Conservation (phyloP, 1,140 invertebrate genomes). For the Macrotrachela quadricornifera region DNA sequence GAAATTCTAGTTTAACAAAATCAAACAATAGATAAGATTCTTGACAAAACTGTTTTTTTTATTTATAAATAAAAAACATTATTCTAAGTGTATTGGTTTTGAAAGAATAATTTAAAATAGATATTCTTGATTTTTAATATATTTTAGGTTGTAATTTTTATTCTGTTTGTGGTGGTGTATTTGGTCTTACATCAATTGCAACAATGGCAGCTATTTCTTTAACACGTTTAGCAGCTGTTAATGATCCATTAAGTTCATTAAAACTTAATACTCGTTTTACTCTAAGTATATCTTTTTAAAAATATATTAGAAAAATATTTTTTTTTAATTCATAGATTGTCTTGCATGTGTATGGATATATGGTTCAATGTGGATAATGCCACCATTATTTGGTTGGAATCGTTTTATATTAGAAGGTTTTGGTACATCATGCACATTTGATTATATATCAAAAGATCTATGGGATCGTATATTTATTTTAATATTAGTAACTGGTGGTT, state of each 20-base stretch:
- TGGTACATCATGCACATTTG: conserved; percentile 4
- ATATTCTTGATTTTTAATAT: too few species aligned
- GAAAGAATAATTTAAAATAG: too few species aligned
- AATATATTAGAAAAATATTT: too few species aligned
- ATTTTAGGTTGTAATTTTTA: conserved; percentile 5
- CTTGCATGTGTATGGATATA: too few species aligned
- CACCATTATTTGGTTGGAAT: background rate
- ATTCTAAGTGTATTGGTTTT: too few species aligned
- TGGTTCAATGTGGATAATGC: too few species aligned
- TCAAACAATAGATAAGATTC: too few species aligned
- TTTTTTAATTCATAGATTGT: too few species aligned
- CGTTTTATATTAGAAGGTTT: conserved; percentile 8
- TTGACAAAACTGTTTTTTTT: too few species aligned
- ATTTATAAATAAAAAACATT: too few species aligned
- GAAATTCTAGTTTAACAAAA: too few species aligned
- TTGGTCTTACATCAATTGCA: conserved; percentile 3
- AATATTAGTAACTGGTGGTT: conserved; percentile 1
- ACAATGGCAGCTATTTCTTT: conserved; percentile 2
- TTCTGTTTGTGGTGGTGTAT: conserved; percentile 1
- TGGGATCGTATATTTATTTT: background rate
- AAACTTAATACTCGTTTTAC: background rate
- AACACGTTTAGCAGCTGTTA: background rate
- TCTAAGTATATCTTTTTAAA: too few species aligned
- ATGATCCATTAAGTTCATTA: background rate
- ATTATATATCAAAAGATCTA: background rate